Conservation (phyloP, 2,888 invertebrate genomes). For the Resseliella maxima region DNA sequence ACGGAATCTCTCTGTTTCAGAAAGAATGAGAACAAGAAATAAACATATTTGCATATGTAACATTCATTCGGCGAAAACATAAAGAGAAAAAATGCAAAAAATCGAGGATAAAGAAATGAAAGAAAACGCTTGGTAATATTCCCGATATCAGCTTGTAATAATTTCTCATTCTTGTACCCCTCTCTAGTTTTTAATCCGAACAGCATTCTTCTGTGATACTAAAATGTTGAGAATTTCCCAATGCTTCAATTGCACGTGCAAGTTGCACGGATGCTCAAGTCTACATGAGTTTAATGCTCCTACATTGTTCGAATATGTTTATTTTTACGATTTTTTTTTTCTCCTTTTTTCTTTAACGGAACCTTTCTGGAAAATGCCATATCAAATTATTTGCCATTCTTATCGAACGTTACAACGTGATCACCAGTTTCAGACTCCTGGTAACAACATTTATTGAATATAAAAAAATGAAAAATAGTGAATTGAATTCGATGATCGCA, state of each 20-base stretch:
- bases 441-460: not conserved
- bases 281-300: conserved; percentile 4
- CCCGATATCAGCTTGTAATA: too few species aligned
- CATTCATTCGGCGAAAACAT: not conserved
- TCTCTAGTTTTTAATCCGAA: too few species aligned
- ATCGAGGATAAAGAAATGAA: too few species aligned
- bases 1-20: too few species aligned
- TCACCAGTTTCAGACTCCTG: not conserved
- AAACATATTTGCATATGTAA: conserved; percentile 5
- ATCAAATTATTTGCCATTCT: not conserved
- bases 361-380: not conserved
- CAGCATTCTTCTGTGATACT: too few species aligned
- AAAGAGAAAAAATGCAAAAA: not conserved
- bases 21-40: too few species aligned
- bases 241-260: not conserved
- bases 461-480: not conserved
- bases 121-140: too few species aligned
- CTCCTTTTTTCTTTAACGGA: not conserved
- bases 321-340: too few species aligned
- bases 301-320: too few species aligned
- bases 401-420: not conserved
- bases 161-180: too few species aligned
- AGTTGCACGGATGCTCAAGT: not conserved
- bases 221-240: too few species aligned
- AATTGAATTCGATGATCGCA: too few species aligned